Conservation (phyloP, 2,113 vertebrate genomes). For the Aspiorhynchus laticeps region DNA sequence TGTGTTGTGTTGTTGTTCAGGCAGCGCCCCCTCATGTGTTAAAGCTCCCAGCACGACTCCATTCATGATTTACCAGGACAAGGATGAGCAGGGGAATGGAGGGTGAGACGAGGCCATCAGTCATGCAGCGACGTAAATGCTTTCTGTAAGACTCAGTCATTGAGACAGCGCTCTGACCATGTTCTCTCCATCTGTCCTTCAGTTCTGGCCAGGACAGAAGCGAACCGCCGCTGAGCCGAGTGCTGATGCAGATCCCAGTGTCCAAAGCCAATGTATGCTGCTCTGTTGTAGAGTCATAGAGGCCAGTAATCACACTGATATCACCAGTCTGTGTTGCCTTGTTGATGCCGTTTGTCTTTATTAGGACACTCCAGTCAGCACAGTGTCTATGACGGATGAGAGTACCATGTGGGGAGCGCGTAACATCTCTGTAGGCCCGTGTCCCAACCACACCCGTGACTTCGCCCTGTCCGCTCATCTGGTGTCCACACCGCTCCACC, state of each 20-base stretch:
- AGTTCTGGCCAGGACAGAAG: neutral
- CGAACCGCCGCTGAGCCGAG: slow-evolving; percentile 36
- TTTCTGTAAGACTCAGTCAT: slow-evolving; percentile 38
- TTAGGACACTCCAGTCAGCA: slow-evolving; percentile 67
- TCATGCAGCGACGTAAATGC: neutral
- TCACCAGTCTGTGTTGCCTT: neutral
- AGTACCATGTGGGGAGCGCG: slow-evolving; percentile 81
- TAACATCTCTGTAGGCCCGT: slow-evolving; percentile 77
- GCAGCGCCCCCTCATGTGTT: neutral
- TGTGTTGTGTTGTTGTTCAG: slow-evolving; percentile 15
- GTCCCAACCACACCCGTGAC: slow-evolving; percentile 83
- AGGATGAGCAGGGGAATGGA: slow-evolving; percentile 75
- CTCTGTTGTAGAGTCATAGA: neutral
- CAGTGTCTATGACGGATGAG: slow-evolving; percentile 78
- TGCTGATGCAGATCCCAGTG: slow-evolving; percentile 55
- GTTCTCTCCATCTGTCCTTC: neutral
- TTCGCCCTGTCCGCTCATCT: slow-evolving; percentile 81
- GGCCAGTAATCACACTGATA: neutral
- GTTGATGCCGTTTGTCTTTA: neutral
- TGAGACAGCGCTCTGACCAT: no score
- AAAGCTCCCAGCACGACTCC: slow-evolving; percentile 55
- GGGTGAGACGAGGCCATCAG: slow-evolving; percentile 68
- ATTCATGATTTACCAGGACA: slow-evolving; percentile 89
- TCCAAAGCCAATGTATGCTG: slow-evolving; percentile 64
- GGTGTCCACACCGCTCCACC: slow-evolving; percentile 84